Conservation (phyloP, 2,113 vertebrate species). For the Megaceryle torquata region DNA sequence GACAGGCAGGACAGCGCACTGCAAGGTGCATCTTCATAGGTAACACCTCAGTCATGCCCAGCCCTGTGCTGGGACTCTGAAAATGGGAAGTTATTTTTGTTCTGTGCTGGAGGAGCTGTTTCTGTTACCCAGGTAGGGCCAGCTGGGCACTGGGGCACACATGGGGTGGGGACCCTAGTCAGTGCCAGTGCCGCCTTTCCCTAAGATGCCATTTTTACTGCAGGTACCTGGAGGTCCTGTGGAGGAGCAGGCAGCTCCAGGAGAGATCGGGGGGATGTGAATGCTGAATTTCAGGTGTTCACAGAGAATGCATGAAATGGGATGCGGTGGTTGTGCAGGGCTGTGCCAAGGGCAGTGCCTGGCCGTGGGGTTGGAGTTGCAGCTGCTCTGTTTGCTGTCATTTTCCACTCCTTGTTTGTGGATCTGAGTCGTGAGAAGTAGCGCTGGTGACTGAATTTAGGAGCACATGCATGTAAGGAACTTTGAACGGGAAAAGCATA, state of each 20-base stretch:
- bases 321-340: background rate
- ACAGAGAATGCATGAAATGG: background rate
- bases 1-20: background rate
- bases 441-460: background rate
- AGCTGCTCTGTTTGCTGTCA: accelerated
- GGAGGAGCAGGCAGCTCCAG: background rate
- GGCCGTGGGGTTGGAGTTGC: accelerated
- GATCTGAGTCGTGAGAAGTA: background rate
- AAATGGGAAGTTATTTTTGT: accelerated
- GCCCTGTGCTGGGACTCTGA: no score
- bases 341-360: background rate
- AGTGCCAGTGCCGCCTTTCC: accelerated
- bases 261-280: background rate
- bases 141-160: accelerated
- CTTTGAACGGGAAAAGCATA: accelerated
- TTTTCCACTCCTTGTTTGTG: background rate
- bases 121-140: background rate
- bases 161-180: no score
- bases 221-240: background rate
- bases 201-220: accelerated
- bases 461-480: background rate
- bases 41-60: accelerated
- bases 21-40: accelerated
- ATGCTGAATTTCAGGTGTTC: background rate
- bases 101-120: background rate